Percentiles rank a stretch among this genome's conserved stretches.
Conservation (phyloP, 2,888 invertebrate species). For the Trimorus sp. region DNA sequence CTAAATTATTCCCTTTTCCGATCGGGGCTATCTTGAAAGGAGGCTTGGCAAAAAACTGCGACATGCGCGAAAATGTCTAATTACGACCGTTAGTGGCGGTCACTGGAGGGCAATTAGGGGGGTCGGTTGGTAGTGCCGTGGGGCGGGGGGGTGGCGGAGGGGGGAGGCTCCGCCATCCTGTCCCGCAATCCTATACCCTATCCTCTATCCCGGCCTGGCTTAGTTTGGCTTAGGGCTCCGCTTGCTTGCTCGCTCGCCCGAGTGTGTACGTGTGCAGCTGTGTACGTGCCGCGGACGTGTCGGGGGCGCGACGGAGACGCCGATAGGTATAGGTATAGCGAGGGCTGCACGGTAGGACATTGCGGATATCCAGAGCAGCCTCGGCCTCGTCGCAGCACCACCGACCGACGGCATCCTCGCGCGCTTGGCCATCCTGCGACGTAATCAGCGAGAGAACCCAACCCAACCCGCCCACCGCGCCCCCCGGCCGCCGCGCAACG, state of each 20-base stretch:
- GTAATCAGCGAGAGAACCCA: constrained; percentile 81
- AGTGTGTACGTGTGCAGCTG: constrained; percentile 5
- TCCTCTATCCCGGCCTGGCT: constrained; percentile 76
- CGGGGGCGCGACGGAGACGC: constrained; percentile 75
- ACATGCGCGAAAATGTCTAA: not conserved
- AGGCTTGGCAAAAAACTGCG: not conserved
- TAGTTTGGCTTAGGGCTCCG: constrained; percentile 77
- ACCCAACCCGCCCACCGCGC: constrained; percentile 70
- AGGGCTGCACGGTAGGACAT: constrained; percentile 75
- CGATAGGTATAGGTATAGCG: constrained; percentile 43
- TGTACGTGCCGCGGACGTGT: constrained; percentile 24
- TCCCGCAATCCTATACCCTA: constrained; percentile 63
- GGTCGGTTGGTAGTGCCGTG: too few species aligned
- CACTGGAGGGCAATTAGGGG: too few species aligned
- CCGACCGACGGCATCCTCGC: constrained; percentile 77
- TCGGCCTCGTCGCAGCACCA: constrained; percentile 72
- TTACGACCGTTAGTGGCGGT: too few species aligned
- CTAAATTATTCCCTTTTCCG: constrained; percentile 56
- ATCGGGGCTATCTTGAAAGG: constrained; percentile 25
- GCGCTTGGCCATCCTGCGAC: constrained; percentile 80
- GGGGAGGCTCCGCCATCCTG: constrained; percentile 49
- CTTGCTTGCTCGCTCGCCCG: constrained; percentile 35
- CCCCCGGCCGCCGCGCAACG: constrained; percentile 68
- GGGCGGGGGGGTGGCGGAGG: constrained; percentile 17
- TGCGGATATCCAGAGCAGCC: constrained; percentile 79